Evolutionary conservation across 1,140 invertebrate species (phyloP), one percentile per base, ranked within the genome.

Genomic region (Drosophila truncata): DNA sequence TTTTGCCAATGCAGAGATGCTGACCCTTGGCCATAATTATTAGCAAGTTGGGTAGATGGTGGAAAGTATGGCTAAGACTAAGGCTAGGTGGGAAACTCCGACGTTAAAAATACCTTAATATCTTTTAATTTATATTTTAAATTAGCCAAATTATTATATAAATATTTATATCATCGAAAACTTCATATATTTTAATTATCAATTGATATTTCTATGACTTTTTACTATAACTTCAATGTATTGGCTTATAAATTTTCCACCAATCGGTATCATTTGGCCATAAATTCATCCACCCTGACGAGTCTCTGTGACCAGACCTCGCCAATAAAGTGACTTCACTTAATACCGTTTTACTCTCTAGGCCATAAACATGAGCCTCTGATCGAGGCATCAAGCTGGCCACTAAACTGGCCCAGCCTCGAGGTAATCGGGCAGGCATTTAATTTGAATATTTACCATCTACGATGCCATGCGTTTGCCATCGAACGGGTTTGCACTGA

Each of bases 321-420:
- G 67, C 79, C 75, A 71, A 55, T 81, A 71, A 85, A 86, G 57
- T 66, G 49, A 60, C 62, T 79, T 80, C 59, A 64, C 55, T 87
- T 72, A 83, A 87, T 72, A 80, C 71, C 75, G 66, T 80, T 83
- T 79, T 55, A 47, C 64, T 57, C 79, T 80, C 83, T 86, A 87
- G 83, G 83, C 83, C 83, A 86, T 86, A 87, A 86, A 73, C 55
- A 54, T 52, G 73, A 77, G 60, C 57, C 63, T 37, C 47, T 47
- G 62, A 67, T 55, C 72, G 72, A 52, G 55, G 29, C 74, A 47
- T 52, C 63, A 64, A 52, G 64, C 49, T 78, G 62, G 62, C 73
- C 74, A 69, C 77, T 78, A 82, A 63, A 60, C 63, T 65, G 69
- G 69, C 65, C 70, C 79, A 86, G 79, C 71, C 79, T 82, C 83